Base-by-base conservation (phyloP, 1,140 invertebrate genomes). In the Samia ricini region DNA sequence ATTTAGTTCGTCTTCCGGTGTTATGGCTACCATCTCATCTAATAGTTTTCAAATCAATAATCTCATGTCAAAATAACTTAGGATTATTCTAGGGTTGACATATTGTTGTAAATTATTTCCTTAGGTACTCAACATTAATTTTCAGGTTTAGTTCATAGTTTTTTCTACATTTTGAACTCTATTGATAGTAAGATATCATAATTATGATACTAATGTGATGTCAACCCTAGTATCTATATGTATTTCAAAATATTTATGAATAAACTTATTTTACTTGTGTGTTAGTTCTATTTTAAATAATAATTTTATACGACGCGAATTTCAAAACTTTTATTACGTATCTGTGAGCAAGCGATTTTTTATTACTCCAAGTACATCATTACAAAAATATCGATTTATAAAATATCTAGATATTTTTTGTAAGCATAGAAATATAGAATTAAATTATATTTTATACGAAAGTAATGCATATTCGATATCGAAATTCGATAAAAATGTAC, bases 31-130 rank as follows among this genome's bases (percentile, higher is more conserved):
- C 61, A 51, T 60, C 63, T 55, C 64, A 58, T 61, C 60, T 48
- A 22, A 68, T 49, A 18, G 36, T 74, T 74, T 72, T 68, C 78
- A 74, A 79, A 78, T 82, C 72, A 82, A 73, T 80, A 82, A 82
- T 78, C 68, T 56, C 49, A 55, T 60, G 52, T 76, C 68, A 71
- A 76, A 69, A 64, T 68, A 59, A 51, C 59, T 61, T 61, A 63
- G 33, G 64, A 63, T 76, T 75, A 20, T 7, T 18, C 29, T 51
- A 70, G 74, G 67, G 68, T 52, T 71, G 21, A 4, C 12, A 29
- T 15, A 4, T 42, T 42, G 33, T 15, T 4, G 0, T 42, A 15
- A 1, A 42, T 42, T 12, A 12, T 42, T 15, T 15, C 1, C n/a
- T n/a, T n/a, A n/a, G n/a, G n/a, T n/a, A n/a, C n/a, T n/a, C n/a